Evolutionary conservation across 2,888 invertebrate species (phyloP), one percentile per base, ranked within the genome.

Genomic region (Rotaria magnacalcarata): DNA sequence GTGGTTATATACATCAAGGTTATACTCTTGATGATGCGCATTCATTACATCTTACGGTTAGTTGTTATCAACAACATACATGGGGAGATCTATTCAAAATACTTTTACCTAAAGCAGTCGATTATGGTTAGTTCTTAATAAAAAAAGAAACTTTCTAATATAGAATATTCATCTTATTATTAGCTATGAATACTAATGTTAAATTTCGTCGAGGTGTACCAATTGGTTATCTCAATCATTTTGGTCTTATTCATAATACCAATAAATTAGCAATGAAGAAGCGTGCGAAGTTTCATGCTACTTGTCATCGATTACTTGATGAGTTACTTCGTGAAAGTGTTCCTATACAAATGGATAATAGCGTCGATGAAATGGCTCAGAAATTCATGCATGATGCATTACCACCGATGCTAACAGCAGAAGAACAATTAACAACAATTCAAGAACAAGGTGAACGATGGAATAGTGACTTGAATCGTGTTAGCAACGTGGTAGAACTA

Each of bases 21-120:
- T 92, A 93, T 86, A 95, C 96, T 0, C 93, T 94, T 87, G 93
- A 94, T 27, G 94, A 94, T 58, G 92, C 93, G 52, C 96, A 98
- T 92, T 97, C 97, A 2, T 92, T 98, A 5, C 98, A 99, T 90
- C 94, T 98, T 10, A 99, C 98, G 0, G 92, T 98, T 8, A 97
- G 96, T 85, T 94, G 95, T 89, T 96, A 95, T 90, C 97, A 97
- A 90, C 94, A 94, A 89, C 96, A 95, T 90, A 93, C 95, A 0
- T 98, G 95, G 94, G 95, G 94, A 50, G 96, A 98, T 92, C 93
- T 96, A 11, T 92, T 98, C 88, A 95, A 96, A 90, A 94, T 88
- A 91, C 43, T 75, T 43, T 43, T 75, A 43, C 43, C 75, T 27
- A 75, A 75, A 75, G 75, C 75, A 43, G 75, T 75, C 5, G 75